These are phyloP conservation scores for Ptychadena robeensis DNA, from an alignment of 2,797 vertebrate genomes.

Conservation along the genomic window DNA sequence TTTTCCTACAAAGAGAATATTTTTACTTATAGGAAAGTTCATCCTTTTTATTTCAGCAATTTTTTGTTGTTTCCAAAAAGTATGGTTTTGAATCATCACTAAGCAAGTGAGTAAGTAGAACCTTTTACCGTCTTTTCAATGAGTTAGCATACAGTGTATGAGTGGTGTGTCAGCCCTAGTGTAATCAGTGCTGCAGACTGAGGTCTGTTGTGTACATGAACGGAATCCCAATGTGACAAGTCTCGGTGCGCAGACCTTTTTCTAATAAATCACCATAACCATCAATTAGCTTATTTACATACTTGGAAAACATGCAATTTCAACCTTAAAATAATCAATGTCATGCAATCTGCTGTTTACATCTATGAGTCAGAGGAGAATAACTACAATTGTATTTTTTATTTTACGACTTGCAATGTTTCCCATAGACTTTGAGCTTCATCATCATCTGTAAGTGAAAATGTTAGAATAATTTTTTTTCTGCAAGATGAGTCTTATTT, in stretches of 20 bases:
- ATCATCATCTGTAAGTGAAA: conserved; percentile 2
- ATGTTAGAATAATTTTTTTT: background rate
- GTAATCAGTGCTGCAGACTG: conserved; percentile 32
- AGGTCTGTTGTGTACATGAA: conserved; percentile 44
- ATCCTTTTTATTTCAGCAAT: no score
- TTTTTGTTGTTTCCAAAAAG: no score
- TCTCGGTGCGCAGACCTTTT: conserved; percentile 37
- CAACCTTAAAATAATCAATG: conserved; percentile 45
- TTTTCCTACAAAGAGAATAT: no score
- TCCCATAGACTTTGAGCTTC: conserved; percentile 10
- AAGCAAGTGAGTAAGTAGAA: background rate
- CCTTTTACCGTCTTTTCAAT: background rate
- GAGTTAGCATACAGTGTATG: background rate
- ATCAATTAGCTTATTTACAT: conserved; percentile 54
- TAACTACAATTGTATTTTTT: conserved; percentile 53
- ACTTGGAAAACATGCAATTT: conserved; percentile 58
- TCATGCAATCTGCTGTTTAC: conserved; percentile 55
- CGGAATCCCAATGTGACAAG: conserved; percentile 50
- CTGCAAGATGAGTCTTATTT: background rate
- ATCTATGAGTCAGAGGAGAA: conserved; percentile 9
- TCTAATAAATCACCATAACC: conserved; percentile 50
- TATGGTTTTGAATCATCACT: background rate
- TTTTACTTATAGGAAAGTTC: no score
- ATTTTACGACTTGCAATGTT: conserved; percentile 12
- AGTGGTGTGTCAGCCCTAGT: background rate